Evolutionary conservation across 2,113 vertebrate genomes (phyloP).

Genomic region (Antennarius striatus): DNA sequence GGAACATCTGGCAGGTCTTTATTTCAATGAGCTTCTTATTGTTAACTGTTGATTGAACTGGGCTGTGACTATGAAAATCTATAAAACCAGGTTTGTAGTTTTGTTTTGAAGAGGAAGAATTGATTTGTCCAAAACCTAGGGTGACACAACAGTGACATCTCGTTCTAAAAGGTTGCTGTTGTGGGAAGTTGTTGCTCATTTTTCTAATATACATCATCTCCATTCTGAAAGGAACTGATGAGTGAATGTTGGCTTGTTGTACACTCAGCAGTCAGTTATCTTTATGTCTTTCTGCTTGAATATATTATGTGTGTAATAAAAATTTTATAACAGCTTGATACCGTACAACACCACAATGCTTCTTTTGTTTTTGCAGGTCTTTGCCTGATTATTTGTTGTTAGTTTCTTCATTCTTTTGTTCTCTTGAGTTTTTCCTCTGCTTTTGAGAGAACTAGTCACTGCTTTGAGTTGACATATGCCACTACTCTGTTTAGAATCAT

Average conservation of each 20-base stretch:
- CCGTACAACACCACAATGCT: not conserved
- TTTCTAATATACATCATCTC: not conserved
- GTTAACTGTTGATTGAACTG: constrained; percentile 7
- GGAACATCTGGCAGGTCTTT: constrained; percentile 36
- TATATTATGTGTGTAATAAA: constrained; percentile 4
- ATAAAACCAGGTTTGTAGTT: not conserved
- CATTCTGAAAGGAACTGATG: not conserved
- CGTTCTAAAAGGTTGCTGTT: not conserved
- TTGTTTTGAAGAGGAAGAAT: not conserved
- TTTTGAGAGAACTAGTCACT: constrained; percentile 46
- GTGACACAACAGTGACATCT: not conserved
- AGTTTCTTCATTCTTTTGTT: constrained; percentile 11
- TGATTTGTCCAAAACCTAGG: not conserved
- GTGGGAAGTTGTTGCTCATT: not conserved
- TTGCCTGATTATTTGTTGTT: constrained; percentile 23
- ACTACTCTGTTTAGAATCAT: constrained; percentile 38
- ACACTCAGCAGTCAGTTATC: not conserved
- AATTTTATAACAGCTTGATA: constrained; percentile 9
- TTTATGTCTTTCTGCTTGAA: not conserved
- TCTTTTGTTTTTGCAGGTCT: constrained; percentile 14
- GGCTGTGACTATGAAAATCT: constrained; percentile 7
- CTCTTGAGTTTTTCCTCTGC: constrained; percentile 32
- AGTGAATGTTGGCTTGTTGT: constrained; percentile 4
- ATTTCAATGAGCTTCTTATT: constrained; percentile 10
- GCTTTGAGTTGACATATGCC: constrained; percentile 56